A percentile compares a stretch with the other conserved stretches of the same genome.
Evolutionary conservation across 2,113 vertebrate species (phyloP).

Genomic region (Ellobius talpinus): DNA sequence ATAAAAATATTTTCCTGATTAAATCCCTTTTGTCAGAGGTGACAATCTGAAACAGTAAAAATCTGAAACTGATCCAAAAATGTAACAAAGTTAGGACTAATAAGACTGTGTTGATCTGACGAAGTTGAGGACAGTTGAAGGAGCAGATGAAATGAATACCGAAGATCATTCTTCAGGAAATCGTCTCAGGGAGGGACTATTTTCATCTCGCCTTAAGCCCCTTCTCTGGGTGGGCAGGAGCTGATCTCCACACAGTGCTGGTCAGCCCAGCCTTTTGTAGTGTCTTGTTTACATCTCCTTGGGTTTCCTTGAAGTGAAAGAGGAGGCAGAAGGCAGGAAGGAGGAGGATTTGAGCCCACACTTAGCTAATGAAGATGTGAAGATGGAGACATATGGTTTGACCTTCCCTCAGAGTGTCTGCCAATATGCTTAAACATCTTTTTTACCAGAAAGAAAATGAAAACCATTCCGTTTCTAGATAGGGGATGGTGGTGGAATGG

Average conservation of each 20-base stretch:
- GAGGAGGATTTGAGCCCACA: neutral
- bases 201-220: neutral
- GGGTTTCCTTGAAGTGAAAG: neutral
- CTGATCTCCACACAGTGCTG: neutral
- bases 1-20: neutral
- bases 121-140: neutral
- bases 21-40: conserved; percentile 53
- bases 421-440: neutral
- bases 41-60: conserved; percentile 46
- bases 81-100: neutral
- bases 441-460: conserved; percentile 15
- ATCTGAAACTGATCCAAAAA: neutral
- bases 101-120: neutral
- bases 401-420: neutral
- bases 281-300: neutral
- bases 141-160: neutral
- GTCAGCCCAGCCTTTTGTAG: neutral
- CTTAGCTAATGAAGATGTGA: neutral
- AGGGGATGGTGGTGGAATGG: neutral
- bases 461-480: neutral
- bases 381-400: neutral
- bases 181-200: neutral
- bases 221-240: neutral
- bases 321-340: neutral
- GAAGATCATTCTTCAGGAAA: neutral